phyloP scores from a whole-genome alignment of 1,140 invertebrate species.

The Asobara japonica region DNA sequence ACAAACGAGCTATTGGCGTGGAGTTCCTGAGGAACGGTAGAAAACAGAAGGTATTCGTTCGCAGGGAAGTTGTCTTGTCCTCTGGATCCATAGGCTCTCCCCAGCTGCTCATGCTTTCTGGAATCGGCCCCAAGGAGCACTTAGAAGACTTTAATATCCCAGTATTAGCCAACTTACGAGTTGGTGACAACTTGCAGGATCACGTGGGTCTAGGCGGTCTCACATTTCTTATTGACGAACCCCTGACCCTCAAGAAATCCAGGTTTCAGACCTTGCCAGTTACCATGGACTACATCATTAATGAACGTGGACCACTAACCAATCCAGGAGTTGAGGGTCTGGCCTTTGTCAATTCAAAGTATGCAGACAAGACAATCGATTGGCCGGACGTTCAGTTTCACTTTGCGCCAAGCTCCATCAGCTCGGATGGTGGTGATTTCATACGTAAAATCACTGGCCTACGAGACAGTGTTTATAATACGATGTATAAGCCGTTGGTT shows the following conservation, averaged over 20 bases:
- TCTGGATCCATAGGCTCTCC: constrained; percentile 84
- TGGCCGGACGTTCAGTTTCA: constrained; percentile 91
- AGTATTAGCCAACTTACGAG: constrained; percentile 77
- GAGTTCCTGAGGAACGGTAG: constrained; percentile 76
- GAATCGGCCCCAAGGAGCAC: constrained; percentile 84
- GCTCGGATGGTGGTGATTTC: constrained; percentile 81
- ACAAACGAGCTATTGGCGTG: constrained; percentile 79
- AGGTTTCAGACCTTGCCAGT: constrained; percentile 82
- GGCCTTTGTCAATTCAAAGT: constrained; percentile 86
- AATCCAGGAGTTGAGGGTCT: constrained; percentile 82
- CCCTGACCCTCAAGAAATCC: constrained; percentile 80
- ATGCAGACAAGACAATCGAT: constrained; percentile 75
- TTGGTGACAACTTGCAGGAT: constrained; percentile 86
- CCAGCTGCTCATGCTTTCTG: constrained; percentile 89
- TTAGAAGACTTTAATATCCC: constrained; percentile 80
- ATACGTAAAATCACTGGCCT: constrained; percentile 81
- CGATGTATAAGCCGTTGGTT: constrained; percentile 83
- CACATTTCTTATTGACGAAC: constrained; percentile 83
- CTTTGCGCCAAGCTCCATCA: constrained; percentile 83
- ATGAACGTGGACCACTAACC: constrained; percentile 83
- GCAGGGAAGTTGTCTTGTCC: constrained; percentile 82
- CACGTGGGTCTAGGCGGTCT: constrained; percentile 85
- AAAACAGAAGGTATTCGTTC: constrained; percentile 73
- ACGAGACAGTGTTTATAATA: constrained; percentile 82
- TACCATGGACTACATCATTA: constrained; percentile 82